Base-by-base conservation (phyloP, 2,113 vertebrate genomes). In the Marmota flaviventris region DNA sequence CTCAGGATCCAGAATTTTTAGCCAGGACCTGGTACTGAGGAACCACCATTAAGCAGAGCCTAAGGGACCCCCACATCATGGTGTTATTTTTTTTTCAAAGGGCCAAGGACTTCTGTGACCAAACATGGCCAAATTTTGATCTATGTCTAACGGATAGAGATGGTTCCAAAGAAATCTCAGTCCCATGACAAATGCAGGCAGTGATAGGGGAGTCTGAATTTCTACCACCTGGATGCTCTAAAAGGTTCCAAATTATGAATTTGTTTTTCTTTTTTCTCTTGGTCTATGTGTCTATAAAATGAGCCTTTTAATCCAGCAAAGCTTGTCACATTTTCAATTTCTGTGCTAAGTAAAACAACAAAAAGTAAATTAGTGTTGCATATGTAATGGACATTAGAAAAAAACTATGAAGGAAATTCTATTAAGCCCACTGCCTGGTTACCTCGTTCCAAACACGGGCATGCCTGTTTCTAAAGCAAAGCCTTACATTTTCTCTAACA, bases 351-450 rank as follows among this genome's bases (percentile, higher is more conserved):
- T 5, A 69, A 94, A 96, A 95, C 95, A 97, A 98, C 95, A 98
- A 98, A 97, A 95, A 97, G 98, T 94, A 97, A 96, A 98, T 97
- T 97, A 97, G 96, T 96, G 94, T 96, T 98, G 92, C 97, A 97
- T 93, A 63, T 56, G 34, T 93, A 97, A 89, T 51, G 34, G 97
- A 98, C 90, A 91, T 98, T 70, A 95, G 73, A 79, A 85, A 98
- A 94, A 97, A 98, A 96, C 92, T 93, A 93, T 92, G 77, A 97
- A 97, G 95, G 88, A 97, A 97, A 98, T 97, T 96, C 96, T 98
- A 96, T 96, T 97, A 95, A 97, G 96, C 89, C 97, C 94, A 82
- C 89, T 96, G 96, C 63, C 97, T 96, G 94, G 69, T 85, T 96
- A 96, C 97, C 89, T 95, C 24, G 10, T 97, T 97, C 92, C 82